Evolutionary conservation across 2,888 invertebrate genomes (phyloP), one percentile per base, ranked within the genome.

Genomic region (Endotricha flammealis): DNA sequence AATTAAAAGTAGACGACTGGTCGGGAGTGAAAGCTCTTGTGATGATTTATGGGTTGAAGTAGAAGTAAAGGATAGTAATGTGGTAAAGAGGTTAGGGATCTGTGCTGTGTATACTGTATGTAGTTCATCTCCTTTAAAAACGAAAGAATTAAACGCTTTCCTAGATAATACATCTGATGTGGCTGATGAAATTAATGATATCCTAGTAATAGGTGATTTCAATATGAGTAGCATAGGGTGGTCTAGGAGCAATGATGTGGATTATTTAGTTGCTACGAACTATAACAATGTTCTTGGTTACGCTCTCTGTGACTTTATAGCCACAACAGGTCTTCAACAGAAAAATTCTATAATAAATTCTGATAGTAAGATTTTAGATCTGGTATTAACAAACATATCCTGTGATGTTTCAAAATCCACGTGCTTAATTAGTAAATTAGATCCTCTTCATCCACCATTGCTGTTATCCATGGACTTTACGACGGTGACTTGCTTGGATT

Each of bases 271-370:
- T n/a, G n/a, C n/a, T n/a, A n/a, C n/a, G n/a, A n/a, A n/a, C n/a
- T n/a, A n/a, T n/a, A n/a, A n/a, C n/a, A 12, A 9, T 29, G 7
- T 9, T 24, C 2, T 32, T 13, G 38, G 16, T 22, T 12, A 32
- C n/a, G 13, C 14, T 11, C n/a, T 38, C 7, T 16, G 12, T 11
- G 33, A 38, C 12, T 38, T 38, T 29, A 24, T 38, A 3, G 8
- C 12, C 3, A 7, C 22, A 10, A 29, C 29, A 13, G 12, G 17
- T 10, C 9, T 38, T 11, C 16, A 4, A 2, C 32, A 38, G 13
- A 16, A 12, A 12, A 38, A 38, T n/a, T 10, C 5, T 7, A 2
- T 29, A 11, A 7, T 14, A n/a, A 38, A 38, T 10, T 12, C 28
- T n/a, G 8, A n/a, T 4, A 12, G 27, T 4, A 17, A 23, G 12